These are phyloP conservation scores for Sylvia atricapilla DNA, from an alignment of 2,113 vertebrate species.

Conservation along the genomic window DNA sequence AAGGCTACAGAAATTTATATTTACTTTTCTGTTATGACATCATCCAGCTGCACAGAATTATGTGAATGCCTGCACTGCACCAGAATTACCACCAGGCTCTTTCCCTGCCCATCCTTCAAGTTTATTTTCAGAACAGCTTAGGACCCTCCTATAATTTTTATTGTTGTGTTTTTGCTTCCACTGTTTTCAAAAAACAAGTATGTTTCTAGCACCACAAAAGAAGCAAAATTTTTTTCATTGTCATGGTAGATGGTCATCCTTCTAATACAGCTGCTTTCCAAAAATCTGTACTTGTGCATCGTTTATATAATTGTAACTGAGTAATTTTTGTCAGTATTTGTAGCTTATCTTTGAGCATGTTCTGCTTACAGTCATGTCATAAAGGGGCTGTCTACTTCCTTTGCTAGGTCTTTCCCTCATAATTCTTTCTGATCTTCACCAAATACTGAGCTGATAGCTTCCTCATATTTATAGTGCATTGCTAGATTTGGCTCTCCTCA, in stretches of 20 bases:
- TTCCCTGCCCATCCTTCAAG: neutral
- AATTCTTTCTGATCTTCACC: neutral
- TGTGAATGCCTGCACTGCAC: neutral
- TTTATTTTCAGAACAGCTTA: neutral
- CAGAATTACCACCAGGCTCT: neutral
- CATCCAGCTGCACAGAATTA: neutral
- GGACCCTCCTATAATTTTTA: neutral
- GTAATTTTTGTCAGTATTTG: neutral
- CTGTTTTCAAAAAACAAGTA: neutral
- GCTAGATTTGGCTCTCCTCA: neutral
- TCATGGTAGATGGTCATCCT: neutral
- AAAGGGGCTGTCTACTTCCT: neutral
- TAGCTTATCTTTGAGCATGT: neutral
- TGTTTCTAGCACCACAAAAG: accelerated
- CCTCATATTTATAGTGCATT: neutral
- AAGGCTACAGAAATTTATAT: neutral
- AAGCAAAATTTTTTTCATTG: neutral
- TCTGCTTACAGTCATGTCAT: neutral
- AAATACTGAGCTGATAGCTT: neutral
- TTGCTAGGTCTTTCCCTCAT: neutral
- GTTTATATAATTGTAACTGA: accelerated
- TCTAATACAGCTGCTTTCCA: neutral
- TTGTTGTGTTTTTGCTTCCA: neutral
- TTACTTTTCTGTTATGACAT: neutral
- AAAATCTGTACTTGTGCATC: neutral